Evolutionary conservation across 2,888 invertebrate species (phyloP), one percentile per base, ranked within the genome.

Genomic region (Cosmia trapezina): DNA sequence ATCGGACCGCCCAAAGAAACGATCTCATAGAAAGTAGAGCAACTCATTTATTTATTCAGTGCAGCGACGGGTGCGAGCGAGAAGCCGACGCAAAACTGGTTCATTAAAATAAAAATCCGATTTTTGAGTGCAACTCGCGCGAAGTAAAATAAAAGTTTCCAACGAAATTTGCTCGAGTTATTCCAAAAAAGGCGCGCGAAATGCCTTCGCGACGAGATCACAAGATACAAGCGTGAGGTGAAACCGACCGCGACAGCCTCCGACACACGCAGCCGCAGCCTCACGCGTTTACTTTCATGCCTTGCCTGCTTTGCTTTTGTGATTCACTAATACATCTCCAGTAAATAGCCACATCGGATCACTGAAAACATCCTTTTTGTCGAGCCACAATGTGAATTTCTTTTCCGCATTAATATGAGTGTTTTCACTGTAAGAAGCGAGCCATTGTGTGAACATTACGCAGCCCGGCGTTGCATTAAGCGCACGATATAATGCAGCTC

Each of bases 21-120:
- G 91, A 95, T 95, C 94, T 95, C 94, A 95, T 95, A 96, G 96
- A 96, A 96, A 96, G 96, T 96, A 93, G 96, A 95, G 92, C 96
- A 94, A 95, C 89, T 95, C 93, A 94, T 96, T 96, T 95, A 96
- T 95, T 95, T 96, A 96, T 95, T 95, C 95, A 94, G 93, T 94
- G 93, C 95, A 95, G 89, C 91, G 86, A 89, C 90, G 92, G 90
- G 94, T 93, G 94, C 90, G 95, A 94, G 94, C 89, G 95, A 94
- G 95, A 94, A 87, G 89, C 90, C 87, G 87, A 89, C 87, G 91
- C 92, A 90, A 93, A 95, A 95, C 95, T 91, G 92, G 94, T 95
- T 95, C 95, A 96, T 96, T 96, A 96, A 96, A 96, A 96, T 95
- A 95, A 96, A 96, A 96, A 94, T 93, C 91, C 88, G 93, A 95